A percentile compares a stretch with the other conserved stretches of the same genome.
Conservation (phyloP, 2,888 invertebrate genomes). For the Drosophila acutilabella region DNA sequence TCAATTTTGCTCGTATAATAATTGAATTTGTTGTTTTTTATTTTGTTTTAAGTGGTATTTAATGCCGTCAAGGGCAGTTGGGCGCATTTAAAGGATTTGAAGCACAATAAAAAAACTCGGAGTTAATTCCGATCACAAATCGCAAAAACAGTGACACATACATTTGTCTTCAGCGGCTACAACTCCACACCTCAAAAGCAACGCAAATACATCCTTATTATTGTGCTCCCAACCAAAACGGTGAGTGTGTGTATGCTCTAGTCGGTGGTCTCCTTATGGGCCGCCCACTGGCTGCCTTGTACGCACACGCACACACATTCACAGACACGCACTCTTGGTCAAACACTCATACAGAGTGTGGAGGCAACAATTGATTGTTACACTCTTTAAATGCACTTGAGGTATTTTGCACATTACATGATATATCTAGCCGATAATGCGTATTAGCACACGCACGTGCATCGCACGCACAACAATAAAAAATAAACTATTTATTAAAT, state of each 20-base stretch:
- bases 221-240: slow-evolving; percentile 11
- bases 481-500: slow-evolving; percentile 26
- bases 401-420: slow-evolving; percentile 52
- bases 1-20: slow-evolving; percentile 63
- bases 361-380: slow-evolving; percentile 61
- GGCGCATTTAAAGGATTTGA: slow-evolving; percentile 30
- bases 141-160: slow-evolving; percentile 52
- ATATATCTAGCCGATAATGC: slow-evolving; percentile 41
- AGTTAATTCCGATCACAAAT: slow-evolving; percentile 28
- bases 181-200: slow-evolving; percentile 44
- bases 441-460: slow-evolving; percentile 57
- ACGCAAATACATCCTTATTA: slow-evolving; percentile 54
- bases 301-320: slow-evolving; percentile 49
- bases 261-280: slow-evolving; percentile 48
- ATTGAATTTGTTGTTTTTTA: slow-evolving; percentile 54
- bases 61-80: slow-evolving; percentile 27
- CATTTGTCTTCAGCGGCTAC: slow-evolving; percentile 51
- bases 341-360: slow-evolving; percentile 49
- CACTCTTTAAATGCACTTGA: slow-evolving; percentile 49
- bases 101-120: slow-evolving; percentile 26
- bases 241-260: slow-evolving; percentile 25
- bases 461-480: slow-evolving; percentile 42
- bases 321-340: slow-evolving; percentile 57
- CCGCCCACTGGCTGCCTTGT: slow-evolving; percentile 59
- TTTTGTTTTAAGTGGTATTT: slow-evolving; percentile 35